Conservation (phyloP, 2,888 invertebrate species). For the Drosophila gaucha region DNA sequence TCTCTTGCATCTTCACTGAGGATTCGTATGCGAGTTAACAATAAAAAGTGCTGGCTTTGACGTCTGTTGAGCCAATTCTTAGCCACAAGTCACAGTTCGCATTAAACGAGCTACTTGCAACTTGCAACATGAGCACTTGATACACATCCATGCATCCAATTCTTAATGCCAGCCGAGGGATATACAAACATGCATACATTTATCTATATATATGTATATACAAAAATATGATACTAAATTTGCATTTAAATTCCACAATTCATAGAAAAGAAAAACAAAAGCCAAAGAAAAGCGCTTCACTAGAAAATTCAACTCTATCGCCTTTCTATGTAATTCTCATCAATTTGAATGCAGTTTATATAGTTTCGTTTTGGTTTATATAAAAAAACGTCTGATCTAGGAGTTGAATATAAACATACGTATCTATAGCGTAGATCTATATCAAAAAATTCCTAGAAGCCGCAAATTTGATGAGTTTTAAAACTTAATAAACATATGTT, state of each 20-base stretch:
- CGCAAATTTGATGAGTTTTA: no score
- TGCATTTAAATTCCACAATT: no score
- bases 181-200: neutral
- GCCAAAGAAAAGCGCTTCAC: neutral
- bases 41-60: constrained; percentile 35
- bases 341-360: neutral
- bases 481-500: no score
- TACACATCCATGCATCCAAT: constrained; percentile 12
- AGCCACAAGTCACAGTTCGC: constrained; percentile 15
- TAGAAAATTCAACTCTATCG: neutral
- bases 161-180: constrained; percentile 18
- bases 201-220: neutral
- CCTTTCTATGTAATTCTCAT: constrained; percentile 7
- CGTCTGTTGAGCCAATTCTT: constrained; percentile 33
- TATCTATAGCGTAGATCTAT: no score
- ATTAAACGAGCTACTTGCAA: constrained; percentile 28
- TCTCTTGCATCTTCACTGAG: constrained; percentile 41
- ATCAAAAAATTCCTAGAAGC: no score
- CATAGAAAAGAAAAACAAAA: neutral
- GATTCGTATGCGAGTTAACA: constrained; percentile 26
- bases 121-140: constrained; percentile 33
- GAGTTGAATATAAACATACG: no score
- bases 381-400: neutral
- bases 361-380: neutral
- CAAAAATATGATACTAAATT: neutral